These are phyloP conservation scores for Eustalomyia histrio DNA, from an alignment of 2,888 invertebrate species.

Conservation along the genomic window DNA sequence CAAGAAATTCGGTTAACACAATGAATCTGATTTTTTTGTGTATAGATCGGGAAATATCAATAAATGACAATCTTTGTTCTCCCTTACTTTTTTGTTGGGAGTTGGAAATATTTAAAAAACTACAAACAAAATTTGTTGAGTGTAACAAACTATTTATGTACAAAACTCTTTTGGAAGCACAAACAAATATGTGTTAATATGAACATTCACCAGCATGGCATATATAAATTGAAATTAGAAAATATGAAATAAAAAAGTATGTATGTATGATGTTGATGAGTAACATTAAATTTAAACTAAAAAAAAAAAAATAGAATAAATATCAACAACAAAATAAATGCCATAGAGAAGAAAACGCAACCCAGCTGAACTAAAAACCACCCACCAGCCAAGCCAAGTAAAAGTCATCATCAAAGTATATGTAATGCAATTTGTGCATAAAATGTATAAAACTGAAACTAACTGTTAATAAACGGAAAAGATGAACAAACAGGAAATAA, in stretches of 20 bases:
- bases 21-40: too few species aligned
- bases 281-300: slow-evolving; percentile 30
- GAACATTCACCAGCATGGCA: slow-evolving; percentile 6
- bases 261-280: slow-evolving; percentile 30
- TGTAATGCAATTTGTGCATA: slow-evolving; percentile 43
- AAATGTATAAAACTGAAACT: neutral
- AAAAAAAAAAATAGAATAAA: neutral
- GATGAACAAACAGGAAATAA: neutral
- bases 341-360: slow-evolving; percentile 17
- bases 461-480: slow-evolving; percentile 4
- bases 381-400: slow-evolving; percentile 18
- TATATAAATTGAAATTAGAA: slow-evolving; percentile 15
- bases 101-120: too few species aligned
- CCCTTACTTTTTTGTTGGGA: too few species aligned
- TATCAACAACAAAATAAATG: neutral
- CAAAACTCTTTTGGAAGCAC: too few species aligned
- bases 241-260: slow-evolving; percentile 25
- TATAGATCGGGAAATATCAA: too few species aligned
- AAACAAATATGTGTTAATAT: neutral
- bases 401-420: slow-evolving; percentile 34
- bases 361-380: slow-evolving; percentile 25
- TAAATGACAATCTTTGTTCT: too few species aligned
- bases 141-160: too few species aligned
- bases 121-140: too few species aligned
- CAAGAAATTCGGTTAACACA: too few species aligned